Evolutionary conservation across 2,113 vertebrate species (phyloP), one percentile per base, ranked within the genome.

Genomic region (Pollachius pollachius): DNA sequence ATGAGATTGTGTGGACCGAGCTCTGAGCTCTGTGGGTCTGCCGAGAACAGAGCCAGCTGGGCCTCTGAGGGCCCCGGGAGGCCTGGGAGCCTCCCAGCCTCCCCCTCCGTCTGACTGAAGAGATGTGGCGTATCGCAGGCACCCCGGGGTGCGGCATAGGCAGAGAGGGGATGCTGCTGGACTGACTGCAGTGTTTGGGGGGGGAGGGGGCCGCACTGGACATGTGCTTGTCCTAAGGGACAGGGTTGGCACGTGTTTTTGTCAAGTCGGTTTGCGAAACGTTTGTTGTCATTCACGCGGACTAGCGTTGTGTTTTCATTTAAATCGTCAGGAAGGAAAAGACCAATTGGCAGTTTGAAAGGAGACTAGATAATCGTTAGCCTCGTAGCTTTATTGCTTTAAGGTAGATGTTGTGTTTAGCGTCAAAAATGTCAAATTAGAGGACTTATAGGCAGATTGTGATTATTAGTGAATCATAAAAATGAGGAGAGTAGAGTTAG

Each of bases 151-250:
- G 72, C 75, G 60, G 72, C 70, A 67, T 65, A 66, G 77, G 76
- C 8, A 48, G 41, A 64, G 77, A 78, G 79, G 84, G 81, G 59
- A 88, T 76, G 86, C 83, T 84, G 74, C 81, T 76, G 79, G 83
- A 88, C 56, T 52, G 68, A 77, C 71, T 67, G 13, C 68, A 84
- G 71, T 81, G 76, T 85, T 90, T 78, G 77, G 81, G 76, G 61
- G 81, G 76, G 62, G 41, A 41, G 41, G 12, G 41, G 41, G 41
- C 9, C 2, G 41, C 11, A 9, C 81, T 76, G 66, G 74, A 83
- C 88, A 90, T 86, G 87, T 89, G 89, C 81, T 65, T 4, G 77
- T 79, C 88, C 83, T 62, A 6, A 85, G 81, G 87, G 80, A 81
- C 74, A 61, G 64, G 78, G 78, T 64, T 18, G 27, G 66, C 89